phyloP scores from a whole-genome alignment of 2,888 invertebrate species.

The Theristus sp. region DNA sequence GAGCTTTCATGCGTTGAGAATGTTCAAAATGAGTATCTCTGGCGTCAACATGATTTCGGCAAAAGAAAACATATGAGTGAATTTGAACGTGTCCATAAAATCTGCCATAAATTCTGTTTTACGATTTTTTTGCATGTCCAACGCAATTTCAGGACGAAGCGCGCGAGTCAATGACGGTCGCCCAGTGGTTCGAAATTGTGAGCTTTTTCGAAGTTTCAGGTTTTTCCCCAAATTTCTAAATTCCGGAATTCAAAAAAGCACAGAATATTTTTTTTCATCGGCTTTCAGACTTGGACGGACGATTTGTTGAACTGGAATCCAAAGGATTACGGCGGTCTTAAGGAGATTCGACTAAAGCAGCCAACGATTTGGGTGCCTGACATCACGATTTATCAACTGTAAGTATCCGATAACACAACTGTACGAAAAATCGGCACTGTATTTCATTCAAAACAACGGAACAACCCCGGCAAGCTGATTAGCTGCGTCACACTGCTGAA shows the following conservation, averaged over 20 bases:
- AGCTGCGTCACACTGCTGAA: too few species aligned
- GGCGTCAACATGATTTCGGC: too few species aligned
- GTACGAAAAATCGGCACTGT: background rate
- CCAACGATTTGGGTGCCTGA: constrained; percentile 50
- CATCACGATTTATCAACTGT: background rate
- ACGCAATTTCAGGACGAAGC: background rate
- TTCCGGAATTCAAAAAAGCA: too few species aligned
- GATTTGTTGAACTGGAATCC: constrained; percentile 53
- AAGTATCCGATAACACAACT: background rate
- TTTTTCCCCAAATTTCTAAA: too few species aligned
- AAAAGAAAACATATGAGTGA: too few species aligned
- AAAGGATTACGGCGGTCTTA: constrained; percentile 44
- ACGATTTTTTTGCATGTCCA: too few species aligned
- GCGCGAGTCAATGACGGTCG: background rate
- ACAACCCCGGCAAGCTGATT: too few species aligned
- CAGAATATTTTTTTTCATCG: background rate
- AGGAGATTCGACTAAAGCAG: constrained; percentile 43
- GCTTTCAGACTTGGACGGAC: constrained; percentile 44
- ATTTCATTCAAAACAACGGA: too few species aligned
- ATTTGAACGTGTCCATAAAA: too few species aligned
- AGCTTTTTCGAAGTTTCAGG: background rate
- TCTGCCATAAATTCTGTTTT: too few species aligned
- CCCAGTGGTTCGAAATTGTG: background rate
- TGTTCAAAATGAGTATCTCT: too few species aligned
- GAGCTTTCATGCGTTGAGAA: too few species aligned